A percentile compares a stretch with the other conserved stretches of the same genome.
Conservation (phyloP, 1,140 invertebrate genomes). For the Nephila pilipes region DNA sequence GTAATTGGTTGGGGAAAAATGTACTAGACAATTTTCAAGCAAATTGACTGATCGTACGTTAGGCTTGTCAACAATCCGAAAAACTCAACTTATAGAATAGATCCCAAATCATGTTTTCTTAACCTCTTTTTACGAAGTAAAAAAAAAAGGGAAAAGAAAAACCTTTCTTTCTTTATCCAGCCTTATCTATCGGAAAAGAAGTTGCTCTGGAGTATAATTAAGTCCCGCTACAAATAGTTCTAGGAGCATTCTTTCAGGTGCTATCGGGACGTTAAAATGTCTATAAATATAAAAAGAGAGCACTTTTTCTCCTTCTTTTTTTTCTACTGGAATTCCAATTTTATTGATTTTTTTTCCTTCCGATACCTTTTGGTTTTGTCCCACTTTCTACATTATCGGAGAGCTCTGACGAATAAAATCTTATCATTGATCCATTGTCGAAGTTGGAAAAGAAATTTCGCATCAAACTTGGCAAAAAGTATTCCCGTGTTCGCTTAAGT, state of each 20-base stretch:
- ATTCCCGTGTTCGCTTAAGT: not conserved
- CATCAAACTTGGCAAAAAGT: not conserved
- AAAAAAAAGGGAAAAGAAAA: not conserved
- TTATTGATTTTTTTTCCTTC: constrained; percentile 29
- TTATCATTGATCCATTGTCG: constrained; percentile 19
- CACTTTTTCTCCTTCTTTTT: not conserved
- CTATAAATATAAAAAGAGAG: not conserved
- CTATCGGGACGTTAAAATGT: constrained; percentile 3
- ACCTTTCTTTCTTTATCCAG: not conserved
- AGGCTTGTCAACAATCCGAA: not conserved
- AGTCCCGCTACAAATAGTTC: constrained; percentile 22
- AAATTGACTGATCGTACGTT: not conserved
- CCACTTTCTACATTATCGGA: constrained; percentile 19
- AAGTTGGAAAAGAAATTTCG: not conserved
- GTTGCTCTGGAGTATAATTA: constrained; percentile 13
- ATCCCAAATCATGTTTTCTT: not conserved
- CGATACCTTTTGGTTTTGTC: constrained; percentile 1
- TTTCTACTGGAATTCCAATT: not conserved
- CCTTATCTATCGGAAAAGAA: constrained; percentile 17
- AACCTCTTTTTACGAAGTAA: not conserved
- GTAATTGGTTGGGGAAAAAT: constrained; percentile 18
- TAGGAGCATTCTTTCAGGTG: not conserved
- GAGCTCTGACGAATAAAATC: not conserved
- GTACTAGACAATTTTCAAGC: not conserved
- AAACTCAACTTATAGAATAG: not conserved